phyloP scores from a whole-genome alignment of 2,797 vertebrate genomes.

The Sebastes wilsoni region DNA sequence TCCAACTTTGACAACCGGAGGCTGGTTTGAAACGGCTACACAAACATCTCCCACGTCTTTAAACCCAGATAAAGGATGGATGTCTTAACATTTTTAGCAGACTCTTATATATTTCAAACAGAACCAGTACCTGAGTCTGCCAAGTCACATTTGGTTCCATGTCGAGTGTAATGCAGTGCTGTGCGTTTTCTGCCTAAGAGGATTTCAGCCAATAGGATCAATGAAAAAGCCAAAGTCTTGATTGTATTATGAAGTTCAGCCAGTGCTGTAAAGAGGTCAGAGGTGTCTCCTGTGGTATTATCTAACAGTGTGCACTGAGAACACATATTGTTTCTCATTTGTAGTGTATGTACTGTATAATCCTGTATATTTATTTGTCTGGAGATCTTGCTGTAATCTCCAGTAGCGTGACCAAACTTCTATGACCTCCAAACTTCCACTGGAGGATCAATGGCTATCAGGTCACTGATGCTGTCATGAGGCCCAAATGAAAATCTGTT shows the following conservation, averaged over 20 bases:
- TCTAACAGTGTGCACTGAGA: neutral
- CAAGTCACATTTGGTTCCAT: neutral
- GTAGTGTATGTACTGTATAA: slow-evolving; percentile 18
- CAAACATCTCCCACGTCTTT: neutral
- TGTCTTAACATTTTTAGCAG: neutral
- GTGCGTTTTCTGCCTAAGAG: neutral
- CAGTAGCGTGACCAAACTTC: slow-evolving; percentile 30
- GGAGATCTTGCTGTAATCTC: slow-evolving; percentile 35
- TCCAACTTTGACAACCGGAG: neutral
- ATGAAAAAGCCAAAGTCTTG: neutral
- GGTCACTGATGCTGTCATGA: slow-evolving; percentile 24
- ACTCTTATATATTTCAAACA: neutral
- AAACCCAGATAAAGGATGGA: too few relatives aligned
- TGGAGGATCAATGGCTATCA: slow-evolving; percentile 33
- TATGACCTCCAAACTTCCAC: slow-evolving; percentile 5
- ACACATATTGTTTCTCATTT: slow-evolving; percentile 45
- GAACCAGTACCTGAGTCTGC: neutral
- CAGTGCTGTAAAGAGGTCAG: neutral
- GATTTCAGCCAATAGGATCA: neutral
- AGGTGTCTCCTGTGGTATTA: slow-evolving; percentile 4
- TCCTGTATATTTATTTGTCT: slow-evolving; percentile 25
- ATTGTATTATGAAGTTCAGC: slow-evolving; percentile 15
- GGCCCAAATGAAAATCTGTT: slow-evolving; percentile 33
- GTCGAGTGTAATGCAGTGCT: neutral
- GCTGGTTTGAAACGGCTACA: neutral